These are phyloP conservation scores for Urophycis tenuis DNA, from an alignment of 2,797 vertebrate species.

Conservation along the genomic window DNA sequence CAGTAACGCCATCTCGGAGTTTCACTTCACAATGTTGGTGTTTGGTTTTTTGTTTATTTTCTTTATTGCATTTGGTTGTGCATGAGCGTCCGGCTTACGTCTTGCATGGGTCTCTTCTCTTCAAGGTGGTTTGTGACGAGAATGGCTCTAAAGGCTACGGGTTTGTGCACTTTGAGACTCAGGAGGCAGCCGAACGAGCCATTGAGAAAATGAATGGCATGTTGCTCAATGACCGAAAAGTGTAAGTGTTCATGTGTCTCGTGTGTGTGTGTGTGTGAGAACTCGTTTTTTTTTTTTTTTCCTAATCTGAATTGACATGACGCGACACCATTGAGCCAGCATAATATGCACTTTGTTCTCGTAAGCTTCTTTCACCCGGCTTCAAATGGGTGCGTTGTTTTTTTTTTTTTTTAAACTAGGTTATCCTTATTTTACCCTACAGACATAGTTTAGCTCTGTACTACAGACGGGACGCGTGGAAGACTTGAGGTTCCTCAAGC, in stretches of 20 bases:
- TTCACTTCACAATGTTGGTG: neutral
- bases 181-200: slow-evolving; percentile 95
- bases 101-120: slow-evolving; percentile 44
- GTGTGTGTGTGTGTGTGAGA: neutral
- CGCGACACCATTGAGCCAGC: neutral
- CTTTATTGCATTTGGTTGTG: slow-evolving; percentile 10
- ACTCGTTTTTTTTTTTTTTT: neutral
- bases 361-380: neutral
- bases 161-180: slow-evolving; percentile 99
- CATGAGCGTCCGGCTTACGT: slow-evolving; percentile 31
- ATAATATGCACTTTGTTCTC: neutral
- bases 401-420: neutral
- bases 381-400: neutral
- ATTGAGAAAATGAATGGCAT: slow-evolving; percentile 99
- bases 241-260: slow-evolving; percentile 90
- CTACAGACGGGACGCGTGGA: neutral
- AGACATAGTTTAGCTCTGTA: neutral
- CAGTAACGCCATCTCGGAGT: neutral
- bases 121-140: slow-evolving; percentile 96
- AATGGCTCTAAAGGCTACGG: slow-evolving; percentile 99
- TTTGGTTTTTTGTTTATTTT: too few relatives aligned
- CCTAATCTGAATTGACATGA: neutral
- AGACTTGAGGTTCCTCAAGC: neutral
- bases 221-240: slow-evolving; percentile 98
- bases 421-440: neutral